Base-by-base conservation (phyloP, 2,888 invertebrate genomes). In the Mantis religiosa region DNA sequence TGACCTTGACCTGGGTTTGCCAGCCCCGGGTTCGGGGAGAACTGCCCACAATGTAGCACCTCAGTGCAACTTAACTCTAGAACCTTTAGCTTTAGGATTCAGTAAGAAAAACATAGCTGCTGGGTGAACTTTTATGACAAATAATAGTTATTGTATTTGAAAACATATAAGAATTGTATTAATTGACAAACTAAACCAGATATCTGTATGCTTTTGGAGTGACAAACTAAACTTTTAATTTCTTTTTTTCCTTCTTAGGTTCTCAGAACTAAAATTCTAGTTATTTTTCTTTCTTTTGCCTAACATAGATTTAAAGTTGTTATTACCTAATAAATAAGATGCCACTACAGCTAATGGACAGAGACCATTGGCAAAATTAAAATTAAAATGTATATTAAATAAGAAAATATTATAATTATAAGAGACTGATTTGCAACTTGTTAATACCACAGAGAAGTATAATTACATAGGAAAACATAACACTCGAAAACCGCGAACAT, bases 161-260 rank as follows among this genome's bases (percentile, higher is more conserved):
- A 34, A 85, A 28, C 28, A 85, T 85, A 28, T 28, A 28, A 85
- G n/a, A 28, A 9, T 41, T 93, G 94, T 96, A 91, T 71, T 71
- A 71, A 71, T 71, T 41, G 54, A 1, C 54, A 71, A 71, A 71
- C 54, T 71, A 71, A 71, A 15, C 54, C 54, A 71, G 54, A 71
- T 71, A 71, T 71, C 54, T 71, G 54, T 71, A 71, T 71, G 54
- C 54, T 71, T 71, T 71, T 71, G 54, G 54, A 71, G 54, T 71
- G 54, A 71, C 54, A 20, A 20, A 71, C 15, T 71, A 25, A 71
- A 20, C 25, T 20, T 71, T 71, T 71, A 71, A 20, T 71, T 41
- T 41, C 8, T 41, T 41, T 41, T 41, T 41, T 41, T 12, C 12
- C 41, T 12, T 2, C 12, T 41, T 1, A 41, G 41, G 12, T 41